Evolutionary conservation across 1,140 invertebrate genomes (phyloP).

Genomic region (Gyrodactylus bullatarudis): DNA sequence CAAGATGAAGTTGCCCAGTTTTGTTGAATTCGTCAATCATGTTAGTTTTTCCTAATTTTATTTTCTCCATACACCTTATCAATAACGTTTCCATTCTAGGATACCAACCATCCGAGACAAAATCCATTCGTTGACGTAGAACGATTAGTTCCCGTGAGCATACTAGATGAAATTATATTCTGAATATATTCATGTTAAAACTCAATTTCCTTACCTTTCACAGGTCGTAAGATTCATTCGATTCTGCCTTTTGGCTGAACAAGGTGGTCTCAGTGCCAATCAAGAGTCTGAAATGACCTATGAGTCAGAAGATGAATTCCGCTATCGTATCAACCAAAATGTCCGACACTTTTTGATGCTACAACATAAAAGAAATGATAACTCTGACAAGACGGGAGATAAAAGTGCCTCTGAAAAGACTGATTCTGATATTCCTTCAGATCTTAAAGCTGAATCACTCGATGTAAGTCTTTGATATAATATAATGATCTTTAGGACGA

Average conservation of each 20-base stretch:
- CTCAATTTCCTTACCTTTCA: background rate
- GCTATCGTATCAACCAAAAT: background rate
- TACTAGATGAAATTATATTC: too few relatives aligned
- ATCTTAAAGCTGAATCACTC: too few relatives aligned
- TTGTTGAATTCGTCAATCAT: constrained; percentile 6
- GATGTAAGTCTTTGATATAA: background rate
- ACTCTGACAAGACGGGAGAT: background rate
- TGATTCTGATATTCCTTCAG: background rate
- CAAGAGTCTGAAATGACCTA: background rate
- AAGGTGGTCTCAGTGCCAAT: background rate
- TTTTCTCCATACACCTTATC: background rate
- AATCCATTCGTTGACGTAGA: background rate
- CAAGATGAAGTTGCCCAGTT: constrained; percentile 2
- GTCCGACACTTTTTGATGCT: background rate
- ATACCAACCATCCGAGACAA: background rate
- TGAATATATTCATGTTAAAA: background rate
- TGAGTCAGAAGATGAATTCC: background rate
- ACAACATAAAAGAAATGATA: too few relatives aligned
- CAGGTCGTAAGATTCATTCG: background rate
- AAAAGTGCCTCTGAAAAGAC: background rate
- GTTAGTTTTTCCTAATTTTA: too few relatives aligned
- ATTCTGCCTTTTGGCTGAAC: background rate
- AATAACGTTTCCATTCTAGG: background rate
- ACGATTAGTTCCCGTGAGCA: background rate
- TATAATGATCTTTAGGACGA: background rate